Base-by-base conservation (phyloP, 2,797 vertebrate genomes). In the Rhinoraja longicauda region DNA sequence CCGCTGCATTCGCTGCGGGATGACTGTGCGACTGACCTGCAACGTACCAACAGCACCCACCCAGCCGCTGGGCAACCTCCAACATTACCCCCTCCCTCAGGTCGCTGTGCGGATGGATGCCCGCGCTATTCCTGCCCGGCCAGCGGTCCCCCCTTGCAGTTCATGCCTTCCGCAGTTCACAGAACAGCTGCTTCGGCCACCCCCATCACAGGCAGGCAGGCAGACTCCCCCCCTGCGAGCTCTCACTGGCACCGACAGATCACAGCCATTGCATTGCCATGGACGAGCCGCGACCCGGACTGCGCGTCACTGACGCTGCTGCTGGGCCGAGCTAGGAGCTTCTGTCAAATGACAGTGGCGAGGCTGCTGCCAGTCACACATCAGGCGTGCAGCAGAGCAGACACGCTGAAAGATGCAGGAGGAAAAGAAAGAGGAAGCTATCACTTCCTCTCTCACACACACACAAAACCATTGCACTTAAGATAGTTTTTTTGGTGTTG, bases 1-100 rank as follows among this genome's bases (percentile, higher is more conserved):
- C 12, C n/a, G 57, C 62, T 21, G 29, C 82, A 64, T 64, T 86
- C 62, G 36, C 36, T 21, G 10, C 3, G 67, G 84, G 26, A 73
- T 79, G 70, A 53, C 24, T 92, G 21, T 84, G 81, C 45, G 92
- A 92, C 70, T 92, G 70, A 92, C 90, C 90, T 92, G 90, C 90
- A 92, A 73, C 73, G 90, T 32, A 53, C 36, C 90, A 91, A 91
- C 45, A 90, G 24, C n/a, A n/a, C n/a, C 62, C 39, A 70, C 32
- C 64, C 62, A 24, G 86, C 64, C 62, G n/a, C 24, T 90, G 12
- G 29, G 70, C 24, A 53, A 10, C 13, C 39, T 24, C 92, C 70
- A 45, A 24, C 39, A 92, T 92, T 92, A 90, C n/a, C n/a, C n/a
- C n/a, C n/a, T n/a, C 90, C 53, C 90, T n/a, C 90, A 24, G 86